These are phyloP conservation scores for Mellivora capensis DNA, from an alignment of 2,113 vertebrate species.

Conservation along the genomic window DNA sequence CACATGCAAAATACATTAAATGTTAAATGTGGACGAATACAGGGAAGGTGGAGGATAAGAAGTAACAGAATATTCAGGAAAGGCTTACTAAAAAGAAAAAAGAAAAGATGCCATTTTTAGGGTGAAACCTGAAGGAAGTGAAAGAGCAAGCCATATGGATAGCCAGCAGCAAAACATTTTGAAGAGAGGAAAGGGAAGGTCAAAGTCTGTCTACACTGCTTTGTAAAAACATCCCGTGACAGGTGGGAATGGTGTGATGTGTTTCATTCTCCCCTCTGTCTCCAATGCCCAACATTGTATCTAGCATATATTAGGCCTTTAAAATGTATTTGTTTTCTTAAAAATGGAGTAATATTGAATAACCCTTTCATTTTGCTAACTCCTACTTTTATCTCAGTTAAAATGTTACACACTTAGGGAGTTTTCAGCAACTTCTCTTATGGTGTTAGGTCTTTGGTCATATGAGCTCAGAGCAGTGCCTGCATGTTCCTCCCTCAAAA, in stretches of 20 bases:
- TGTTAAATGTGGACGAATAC: neutral
- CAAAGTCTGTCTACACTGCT: neutral
- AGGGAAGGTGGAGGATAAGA: neutral
- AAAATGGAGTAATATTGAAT: neutral
- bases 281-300: neutral
- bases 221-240: neutral
- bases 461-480: neutral
- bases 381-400: neutral
- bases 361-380: neutral
- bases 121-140: neutral
- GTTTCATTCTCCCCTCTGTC: no score
- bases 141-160: neutral
- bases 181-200: neutral
- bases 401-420: neutral
- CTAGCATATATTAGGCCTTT: neutral
- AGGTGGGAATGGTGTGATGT: neutral
- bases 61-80: neutral
- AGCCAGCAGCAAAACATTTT: neutral
- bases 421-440: neutral
- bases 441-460: neutral
- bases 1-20: neutral
- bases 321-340: neutral
- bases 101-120: neutral
- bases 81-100: neutral
- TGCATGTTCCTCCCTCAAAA: neutral